Conservation (phyloP, 1,140 invertebrate genomes). For the Leptoteleia sp. region DNA sequence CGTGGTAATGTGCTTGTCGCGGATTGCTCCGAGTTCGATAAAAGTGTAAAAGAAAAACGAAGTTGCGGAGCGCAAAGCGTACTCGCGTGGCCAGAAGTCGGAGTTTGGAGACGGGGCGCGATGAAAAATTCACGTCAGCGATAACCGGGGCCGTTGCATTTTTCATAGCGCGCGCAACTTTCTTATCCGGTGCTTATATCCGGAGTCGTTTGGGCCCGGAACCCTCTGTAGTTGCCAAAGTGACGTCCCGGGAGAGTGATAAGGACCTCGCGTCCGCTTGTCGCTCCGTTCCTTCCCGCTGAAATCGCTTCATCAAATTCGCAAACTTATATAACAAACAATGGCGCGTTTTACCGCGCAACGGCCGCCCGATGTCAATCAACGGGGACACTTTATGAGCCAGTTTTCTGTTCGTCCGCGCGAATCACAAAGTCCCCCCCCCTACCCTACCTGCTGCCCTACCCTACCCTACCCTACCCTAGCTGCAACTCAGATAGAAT, state of each 20-base stretch:
- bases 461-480: too few relatives aligned
- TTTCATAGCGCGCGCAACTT: conserved; percentile 78
- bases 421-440: conserved; percentile 27
- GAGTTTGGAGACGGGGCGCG: conserved; percentile 61
- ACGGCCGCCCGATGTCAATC: conserved; percentile 39
- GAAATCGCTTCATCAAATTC: conserved; percentile 65
- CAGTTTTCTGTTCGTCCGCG: conserved; percentile 29
- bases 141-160: conserved; percentile 78
- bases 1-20: conserved; percentile 44
- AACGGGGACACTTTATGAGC: conserved; percentile 43
- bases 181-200: conserved; percentile 79
- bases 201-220: conserved; percentile 74
- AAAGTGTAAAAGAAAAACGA: conserved; percentile 56
- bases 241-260: conserved; percentile 72
- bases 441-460: too few relatives aligned
- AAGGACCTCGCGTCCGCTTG: conserved; percentile 70
- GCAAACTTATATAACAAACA: conserved; percentile 61
- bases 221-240: conserved; percentile 68
- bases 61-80: conserved; percentile 37
- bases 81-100: conserved; percentile 59
- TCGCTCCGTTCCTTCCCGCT: conserved; percentile 61
- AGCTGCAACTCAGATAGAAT: conserved; percentile 6
- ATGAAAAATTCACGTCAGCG: conserved; percentile 80
- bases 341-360: conserved; percentile 34
- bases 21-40: conserved; percentile 46